These are phyloP conservation scores for Apodemia duryi DNA, from an alignment of 2,888 invertebrate species.

Conservation along the genomic window DNA sequence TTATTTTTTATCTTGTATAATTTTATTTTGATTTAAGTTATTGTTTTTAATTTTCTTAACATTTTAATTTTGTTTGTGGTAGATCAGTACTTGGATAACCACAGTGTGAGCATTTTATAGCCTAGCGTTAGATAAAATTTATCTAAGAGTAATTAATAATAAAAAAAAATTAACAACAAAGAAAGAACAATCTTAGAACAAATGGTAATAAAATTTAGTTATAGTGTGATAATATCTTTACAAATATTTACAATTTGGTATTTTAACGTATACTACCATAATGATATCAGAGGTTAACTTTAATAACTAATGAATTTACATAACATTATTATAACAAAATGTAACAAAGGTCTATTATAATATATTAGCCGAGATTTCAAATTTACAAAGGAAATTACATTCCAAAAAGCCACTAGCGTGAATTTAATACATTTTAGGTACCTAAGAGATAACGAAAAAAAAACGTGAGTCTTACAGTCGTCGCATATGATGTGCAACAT, in stretches of 20 bases:
- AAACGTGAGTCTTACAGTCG: too few species aligned
- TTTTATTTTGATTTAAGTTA: too few species aligned
- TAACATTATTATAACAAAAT: slow-evolving; percentile 68
- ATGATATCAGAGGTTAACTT: slow-evolving; percentile 60
- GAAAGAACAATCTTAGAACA: slow-evolving; percentile 74
- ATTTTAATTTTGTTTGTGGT: too few species aligned
- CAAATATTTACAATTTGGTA: slow-evolving; percentile 78
- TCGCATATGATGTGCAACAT: too few species aligned
- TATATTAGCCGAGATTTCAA: slow-evolving; percentile 45
- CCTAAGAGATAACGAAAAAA: not conserved
- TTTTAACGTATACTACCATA: slow-evolving; percentile 75
- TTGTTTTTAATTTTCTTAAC: too few species aligned
- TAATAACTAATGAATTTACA: slow-evolving; percentile 57
- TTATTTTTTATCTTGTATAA: too few species aligned
- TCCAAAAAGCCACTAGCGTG: slow-evolving; percentile 7
- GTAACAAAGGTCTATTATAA: slow-evolving; percentile 51
- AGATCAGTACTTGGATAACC: slow-evolving; percentile 28
- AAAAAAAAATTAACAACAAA: slow-evolving; percentile 76
- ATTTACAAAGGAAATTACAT: slow-evolving; percentile 7
- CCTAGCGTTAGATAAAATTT: slow-evolving; percentile 37
- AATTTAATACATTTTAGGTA: not conserved
- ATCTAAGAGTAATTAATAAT: slow-evolving; percentile 52
- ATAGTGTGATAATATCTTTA: slow-evolving; percentile 75
- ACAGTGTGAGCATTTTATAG: slow-evolving; percentile 43
- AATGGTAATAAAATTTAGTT: slow-evolving; percentile 78